Evolutionary conservation across 30 jellyfish, hydroid and myxozoan genomes (phyloP).

Genomic region (Cassiopea xamachana): DNA sequence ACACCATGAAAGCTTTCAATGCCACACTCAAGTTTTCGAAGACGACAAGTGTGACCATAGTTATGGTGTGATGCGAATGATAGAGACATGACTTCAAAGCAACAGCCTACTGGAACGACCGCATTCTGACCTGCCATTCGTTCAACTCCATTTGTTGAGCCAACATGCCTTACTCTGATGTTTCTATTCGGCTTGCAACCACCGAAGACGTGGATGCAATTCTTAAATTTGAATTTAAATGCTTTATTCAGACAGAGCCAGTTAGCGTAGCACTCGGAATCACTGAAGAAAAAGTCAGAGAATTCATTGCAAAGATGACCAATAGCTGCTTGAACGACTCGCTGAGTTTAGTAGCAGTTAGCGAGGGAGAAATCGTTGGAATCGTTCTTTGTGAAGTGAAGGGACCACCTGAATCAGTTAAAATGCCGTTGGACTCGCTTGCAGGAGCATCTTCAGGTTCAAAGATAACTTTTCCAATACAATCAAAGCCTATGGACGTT

Average conservation of each 20-base stretch:
- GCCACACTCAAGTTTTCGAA: too few species aligned
- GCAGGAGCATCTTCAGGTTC: background rate
- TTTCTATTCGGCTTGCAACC: background rate
- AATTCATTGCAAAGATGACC: background rate
- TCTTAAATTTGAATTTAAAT: background rate
- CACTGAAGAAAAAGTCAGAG: background rate
- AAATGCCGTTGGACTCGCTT: background rate
- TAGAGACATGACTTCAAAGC: too few species aligned
- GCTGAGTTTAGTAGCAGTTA: background rate
- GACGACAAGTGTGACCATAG: too few species aligned
- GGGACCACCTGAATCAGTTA: background rate
- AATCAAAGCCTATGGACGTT: background rate
- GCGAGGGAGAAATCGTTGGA: background rate
- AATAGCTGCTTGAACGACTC: background rate
- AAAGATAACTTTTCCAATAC: background rate
- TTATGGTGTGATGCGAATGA: too few species aligned
- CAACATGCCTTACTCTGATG: background rate
- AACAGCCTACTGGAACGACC: too few species aligned
- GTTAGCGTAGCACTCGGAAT: background rate
- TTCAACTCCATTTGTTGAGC: too few species aligned
- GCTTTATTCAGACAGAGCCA: background rate
- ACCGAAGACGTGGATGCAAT: background rate
- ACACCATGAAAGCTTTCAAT: too few species aligned
- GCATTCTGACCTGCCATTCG: too few species aligned
- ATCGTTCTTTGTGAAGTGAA: background rate